These are phyloP conservation scores for Pteromalus puparum DNA, from an alignment of 1,140 invertebrate species.

Conservation along the genomic window DNA sequence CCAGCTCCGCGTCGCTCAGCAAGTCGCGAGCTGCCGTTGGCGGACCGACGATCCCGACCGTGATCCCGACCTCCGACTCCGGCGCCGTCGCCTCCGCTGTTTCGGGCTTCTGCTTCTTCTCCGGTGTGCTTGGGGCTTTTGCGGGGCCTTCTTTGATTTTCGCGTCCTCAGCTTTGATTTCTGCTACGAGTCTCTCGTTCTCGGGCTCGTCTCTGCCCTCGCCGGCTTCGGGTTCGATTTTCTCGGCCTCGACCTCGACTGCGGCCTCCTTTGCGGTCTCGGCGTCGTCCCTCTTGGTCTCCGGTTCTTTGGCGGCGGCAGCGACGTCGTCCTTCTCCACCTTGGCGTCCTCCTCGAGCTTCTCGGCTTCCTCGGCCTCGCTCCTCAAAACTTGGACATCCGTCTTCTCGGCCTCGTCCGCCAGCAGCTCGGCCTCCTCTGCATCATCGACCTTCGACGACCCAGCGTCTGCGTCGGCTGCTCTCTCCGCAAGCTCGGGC, in stretches of 20 bases:
- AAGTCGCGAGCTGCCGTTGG: slow-evolving; percentile 62
- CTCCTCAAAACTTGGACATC: neutral
- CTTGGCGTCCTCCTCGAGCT: neutral
- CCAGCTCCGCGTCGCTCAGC: slow-evolving; percentile 64
- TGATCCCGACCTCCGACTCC: slow-evolving; percentile 59
- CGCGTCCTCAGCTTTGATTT: neutral
- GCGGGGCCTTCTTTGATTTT: neutral
- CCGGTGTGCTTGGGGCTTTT: neutral
- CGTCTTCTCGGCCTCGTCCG: neutral
- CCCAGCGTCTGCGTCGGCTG: neutral
- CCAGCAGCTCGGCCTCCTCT: neutral
- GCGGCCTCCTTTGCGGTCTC: neutral
- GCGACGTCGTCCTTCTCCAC: neutral
- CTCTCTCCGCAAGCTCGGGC: neutral
- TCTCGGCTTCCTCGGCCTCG: neutral
- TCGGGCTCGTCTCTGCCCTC: neutral
- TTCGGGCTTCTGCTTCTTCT: neutral
- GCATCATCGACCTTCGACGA: neutral
- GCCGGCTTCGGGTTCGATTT: neutral
- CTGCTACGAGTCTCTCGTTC: too few species aligned
- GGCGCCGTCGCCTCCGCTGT: slow-evolving; percentile 13
- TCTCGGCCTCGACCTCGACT: neutral
- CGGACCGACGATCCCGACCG: slow-evolving; percentile 63
- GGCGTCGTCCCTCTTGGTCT: neutral
- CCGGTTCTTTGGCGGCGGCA: too few species aligned